A percentile compares a stretch with the other conserved stretches of the same genome.
These are phyloP conservation scores for Bradypodion ventrale DNA, from an alignment of 2,797 vertebrate species.

Conservation along the genomic window DNA sequence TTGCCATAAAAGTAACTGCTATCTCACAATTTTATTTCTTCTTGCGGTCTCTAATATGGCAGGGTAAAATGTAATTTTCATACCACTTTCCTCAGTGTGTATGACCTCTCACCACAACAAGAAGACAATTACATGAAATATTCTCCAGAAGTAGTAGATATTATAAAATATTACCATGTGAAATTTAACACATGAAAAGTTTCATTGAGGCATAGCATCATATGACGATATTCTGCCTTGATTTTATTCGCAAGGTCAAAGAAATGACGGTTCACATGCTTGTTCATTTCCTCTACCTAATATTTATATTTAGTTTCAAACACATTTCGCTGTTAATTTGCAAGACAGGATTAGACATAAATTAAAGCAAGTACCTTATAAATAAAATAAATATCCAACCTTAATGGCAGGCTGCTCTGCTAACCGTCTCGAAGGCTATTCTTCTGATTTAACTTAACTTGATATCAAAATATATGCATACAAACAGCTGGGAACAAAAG, in stretches of 20 bases:
- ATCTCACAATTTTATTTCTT: no score
- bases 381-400: not conserved
- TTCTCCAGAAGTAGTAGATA: not conserved
- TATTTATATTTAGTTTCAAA: not conserved
- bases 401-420: not conserved
- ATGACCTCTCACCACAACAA: not conserved
- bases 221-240: not conserved
- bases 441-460: not conserved
- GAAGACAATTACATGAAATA: not conserved
- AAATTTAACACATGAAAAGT: not conserved
- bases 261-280: not conserved
- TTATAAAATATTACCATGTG: not conserved
- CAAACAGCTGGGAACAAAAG: not conserved
- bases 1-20: not conserved
- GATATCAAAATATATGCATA: not conserved
- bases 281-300: not conserved
- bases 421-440: not conserved
- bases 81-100: not conserved
- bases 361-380: not conserved
- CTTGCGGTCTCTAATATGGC: not conserved
- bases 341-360: not conserved
- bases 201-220: not conserved
- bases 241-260: not conserved
- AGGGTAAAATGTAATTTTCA: not conserved
- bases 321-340: not conserved